Base-by-base conservation (phyloP, 2,888 invertebrate species). In the Caenorhabditis sp. region DNA sequence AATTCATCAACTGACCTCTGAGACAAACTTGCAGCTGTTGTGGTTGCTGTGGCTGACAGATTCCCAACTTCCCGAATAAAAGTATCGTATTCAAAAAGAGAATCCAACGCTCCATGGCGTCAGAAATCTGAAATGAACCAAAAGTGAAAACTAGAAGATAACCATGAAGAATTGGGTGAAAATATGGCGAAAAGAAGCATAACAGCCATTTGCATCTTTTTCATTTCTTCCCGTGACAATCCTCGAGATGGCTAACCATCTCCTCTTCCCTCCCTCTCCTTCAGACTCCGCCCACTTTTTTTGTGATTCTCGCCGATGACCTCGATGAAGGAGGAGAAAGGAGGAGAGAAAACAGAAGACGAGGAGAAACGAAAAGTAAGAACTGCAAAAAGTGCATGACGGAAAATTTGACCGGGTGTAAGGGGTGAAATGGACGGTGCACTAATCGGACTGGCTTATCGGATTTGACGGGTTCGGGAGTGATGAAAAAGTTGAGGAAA, bases 391-490 rank as follows among this genome's bases (percentile, higher is more conserved):
- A 68, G 68, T 68, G 54, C 68, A 68, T 68, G 68, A 68, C 68
- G 68, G 68, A 68, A 68, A 68, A 54, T 68, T 54, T 68, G 38
- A 68, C 66, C 51, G 10, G 49, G 66, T 47, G 68, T 66, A 63
- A 73, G 73, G 16, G 59, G 69, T 68, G 69, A 77, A 77, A 77
- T 77, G 76, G 61, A 68, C 76, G 69, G 59, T 77, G 76, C 76
- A 69, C 61, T 77, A 77, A 77, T 77, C 76, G 76, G 69, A 69
- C 76, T 47, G 76, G 68, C 76, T 76, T 76, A 77, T 77, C 76
- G 69, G 76, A 68, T 77, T 68, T 76, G 66, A 80, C n/a, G 68
- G 68, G 68, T 68, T 68, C 68, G 68, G 54, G 68, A 54, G 68
- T 68, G 68, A 68, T 68, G 68, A 68, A 68, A 51, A 68, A 68